phyloP scores from a whole-genome alignment of 2,888 invertebrate genomes.

The Copidosoma aretas region DNA sequence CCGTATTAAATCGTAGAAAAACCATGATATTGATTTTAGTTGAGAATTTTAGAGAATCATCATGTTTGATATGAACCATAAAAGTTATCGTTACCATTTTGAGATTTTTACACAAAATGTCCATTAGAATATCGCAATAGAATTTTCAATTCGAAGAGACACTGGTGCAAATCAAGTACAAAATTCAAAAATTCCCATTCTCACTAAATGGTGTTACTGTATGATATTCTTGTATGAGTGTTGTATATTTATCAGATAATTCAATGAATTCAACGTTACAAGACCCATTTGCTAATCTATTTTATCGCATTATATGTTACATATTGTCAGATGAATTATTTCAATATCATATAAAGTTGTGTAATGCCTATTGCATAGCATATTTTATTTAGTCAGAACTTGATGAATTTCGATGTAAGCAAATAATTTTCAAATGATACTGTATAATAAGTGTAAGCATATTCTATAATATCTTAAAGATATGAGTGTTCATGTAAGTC shows the following conservation, averaged over 20 bases:
- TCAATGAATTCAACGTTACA: not conserved
- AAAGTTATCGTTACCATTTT: slow-evolving; percentile 27
- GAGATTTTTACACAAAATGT: slow-evolving; percentile 23
- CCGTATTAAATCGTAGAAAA: too few relatives aligned
- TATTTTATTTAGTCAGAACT: not conserved
- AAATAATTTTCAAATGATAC: too few relatives aligned
- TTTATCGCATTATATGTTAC: too few relatives aligned
- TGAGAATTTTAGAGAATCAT: slow-evolving; percentile 3
- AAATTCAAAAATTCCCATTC: slow-evolving; percentile 3
- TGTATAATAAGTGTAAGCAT: too few relatives aligned
- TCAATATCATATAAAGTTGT: too few relatives aligned
- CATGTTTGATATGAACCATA: slow-evolving; percentile 20
- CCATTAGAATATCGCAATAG: not conserved
- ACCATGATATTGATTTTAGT: too few relatives aligned
- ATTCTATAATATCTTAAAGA: too few relatives aligned
- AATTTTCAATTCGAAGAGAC: slow-evolving; percentile 3
- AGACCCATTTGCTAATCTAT: too few relatives aligned
- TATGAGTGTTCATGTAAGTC: too few relatives aligned
- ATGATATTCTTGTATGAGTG: slow-evolving; percentile 13
- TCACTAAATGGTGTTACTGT: slow-evolving; percentile 16
- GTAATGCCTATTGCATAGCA: not conserved
- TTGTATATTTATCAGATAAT: not conserved
- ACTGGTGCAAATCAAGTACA: not conserved
- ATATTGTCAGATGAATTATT: too few relatives aligned
- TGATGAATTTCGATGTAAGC: not conserved